Conservation (phyloP, 2,888 invertebrate genomes). For the Seira sanloemensis region DNA sequence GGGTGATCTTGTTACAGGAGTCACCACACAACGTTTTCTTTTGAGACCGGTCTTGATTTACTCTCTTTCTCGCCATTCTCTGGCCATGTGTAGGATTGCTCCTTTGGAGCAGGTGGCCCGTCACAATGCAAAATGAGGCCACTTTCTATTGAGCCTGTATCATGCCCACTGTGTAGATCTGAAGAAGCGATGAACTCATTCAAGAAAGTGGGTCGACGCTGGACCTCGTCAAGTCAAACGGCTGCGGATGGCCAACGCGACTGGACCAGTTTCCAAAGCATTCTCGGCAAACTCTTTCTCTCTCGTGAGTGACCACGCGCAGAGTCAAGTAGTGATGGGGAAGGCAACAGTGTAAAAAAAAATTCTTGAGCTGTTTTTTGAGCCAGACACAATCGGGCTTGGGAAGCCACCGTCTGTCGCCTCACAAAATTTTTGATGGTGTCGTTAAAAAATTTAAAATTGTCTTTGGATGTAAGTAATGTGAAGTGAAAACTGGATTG, state of each 20-base stretch:
- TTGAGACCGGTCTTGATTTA: too few species aligned
- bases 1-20: too few species aligned
- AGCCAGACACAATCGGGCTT: constrained; percentile 57
- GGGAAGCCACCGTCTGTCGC: constrained; percentile 28
- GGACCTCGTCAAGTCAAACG: constrained; percentile 64
- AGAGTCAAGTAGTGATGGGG: constrained; percentile 14
- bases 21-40: too few species aligned
- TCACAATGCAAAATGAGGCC: constrained; percentile 60
- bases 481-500: too few species aligned
- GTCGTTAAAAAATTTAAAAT: too few species aligned
- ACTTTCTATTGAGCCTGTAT: constrained; percentile 53
- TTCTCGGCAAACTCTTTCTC: too few species aligned
- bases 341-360: not conserved
- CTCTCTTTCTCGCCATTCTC: too few species aligned
- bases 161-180: constrained; percentile 71
- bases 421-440: too few species aligned
- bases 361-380: constrained; percentile 45
- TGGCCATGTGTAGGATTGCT: too few species aligned
- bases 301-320: constrained; percentile 62
- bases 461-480: too few species aligned
- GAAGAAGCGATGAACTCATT: constrained; percentile 73
- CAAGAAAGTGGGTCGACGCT: constrained; percentile 72
- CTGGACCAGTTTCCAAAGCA: constrained; percentile 63
- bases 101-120: too few species aligned
- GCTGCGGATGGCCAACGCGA: constrained; percentile 61